Evolutionary conservation across 2,797 vertebrate species (phyloP), one percentile per base, ranked within the genome.

Genomic region (Betta splendens): DNA sequence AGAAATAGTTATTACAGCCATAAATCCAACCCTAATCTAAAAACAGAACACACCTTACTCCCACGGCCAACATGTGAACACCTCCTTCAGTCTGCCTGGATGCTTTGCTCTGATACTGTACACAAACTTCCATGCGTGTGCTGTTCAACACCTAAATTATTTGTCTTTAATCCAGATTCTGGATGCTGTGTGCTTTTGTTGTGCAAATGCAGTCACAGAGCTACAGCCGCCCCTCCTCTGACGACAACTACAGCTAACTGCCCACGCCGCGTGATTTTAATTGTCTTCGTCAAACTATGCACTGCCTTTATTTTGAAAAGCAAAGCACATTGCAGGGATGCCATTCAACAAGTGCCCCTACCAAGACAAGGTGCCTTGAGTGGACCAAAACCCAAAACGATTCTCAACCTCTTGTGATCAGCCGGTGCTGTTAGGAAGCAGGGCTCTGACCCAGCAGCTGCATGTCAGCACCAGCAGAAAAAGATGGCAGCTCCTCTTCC

Each of bases 401-500:
- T 49, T 18, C 15, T 29, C 3, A n/a, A 15, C 16, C 5, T 31
- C 43, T 18, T 2, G n/a, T 3, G 22, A 10, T 33, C 47, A n/a
- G 21, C 49, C 39, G 1, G n/a, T 38, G 49, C 44, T 33, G 18
- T 33, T 15, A 26, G 28, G 39, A 53, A 49, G 43, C 9, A 25
- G 44, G 29, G 32, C 65, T 23, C 36, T 0, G 1, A n/a, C 66
- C 36, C 60, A 56, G 18, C 57, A 60, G 29, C 22, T 46, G 58
- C 52, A 40, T 42, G 38, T 64, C 60, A 53, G 48, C 16, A 31
- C 16, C 6, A 29, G 13, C n/a, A 26, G 36, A 36, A 52, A 25
- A 16, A 47, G 42, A 72, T 71, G 43, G 6, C 31, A 29, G 44
- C 26, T 49, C 52, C 39, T 29, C 53, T 26, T 50, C 48, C 59